Conservation (phyloP, 2,888 invertebrate species). For the Nomada flava region DNA sequence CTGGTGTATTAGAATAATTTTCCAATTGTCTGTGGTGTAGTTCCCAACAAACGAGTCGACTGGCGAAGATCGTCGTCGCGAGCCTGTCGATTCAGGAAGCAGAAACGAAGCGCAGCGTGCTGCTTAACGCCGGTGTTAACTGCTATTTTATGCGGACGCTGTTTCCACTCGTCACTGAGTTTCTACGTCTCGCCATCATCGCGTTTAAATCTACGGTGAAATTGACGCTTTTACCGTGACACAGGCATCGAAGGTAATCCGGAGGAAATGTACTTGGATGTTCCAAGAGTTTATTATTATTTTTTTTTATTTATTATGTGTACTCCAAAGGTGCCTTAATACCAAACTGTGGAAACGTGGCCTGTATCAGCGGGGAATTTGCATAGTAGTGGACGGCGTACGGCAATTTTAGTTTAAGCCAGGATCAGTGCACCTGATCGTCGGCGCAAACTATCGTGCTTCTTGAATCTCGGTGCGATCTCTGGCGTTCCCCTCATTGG, state of each 20-base stretch:
- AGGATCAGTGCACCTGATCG: slow-evolving; percentile 53
- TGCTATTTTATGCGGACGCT: neutral
- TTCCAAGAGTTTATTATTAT: neutral
- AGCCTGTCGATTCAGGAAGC: slow-evolving; percentile 15
- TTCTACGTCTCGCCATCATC: neutral
- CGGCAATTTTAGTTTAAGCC: slow-evolving; percentile 58
- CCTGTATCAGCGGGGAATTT: slow-evolving; percentile 54
- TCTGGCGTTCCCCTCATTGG: slow-evolving; percentile 39
- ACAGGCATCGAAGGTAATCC: neutral
- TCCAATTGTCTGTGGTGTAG: neutral
- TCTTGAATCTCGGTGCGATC: slow-evolving; percentile 34
- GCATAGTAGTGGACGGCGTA: slow-evolving; percentile 54
- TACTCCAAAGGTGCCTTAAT: neutral
- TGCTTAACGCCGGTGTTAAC: slow-evolving; percentile 14
- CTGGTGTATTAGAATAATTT: slow-evolving; percentile 45
- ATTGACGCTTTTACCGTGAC: neutral
- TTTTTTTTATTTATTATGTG: neutral
- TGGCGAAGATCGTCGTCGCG: neutral
- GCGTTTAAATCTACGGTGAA: neutral
- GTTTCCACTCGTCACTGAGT: neutral
- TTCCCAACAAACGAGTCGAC: neutral
- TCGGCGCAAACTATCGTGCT: slow-evolving; percentile 53
- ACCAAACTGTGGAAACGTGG: slow-evolving; percentile 12
- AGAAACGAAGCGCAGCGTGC: neutral
- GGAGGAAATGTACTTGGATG: neutral